A percentile compares a stretch with the other conserved stretches of the same genome.
Conservation (phyloP, 1,140 invertebrate genomes). For the Drosophila tsacasi region DNA sequence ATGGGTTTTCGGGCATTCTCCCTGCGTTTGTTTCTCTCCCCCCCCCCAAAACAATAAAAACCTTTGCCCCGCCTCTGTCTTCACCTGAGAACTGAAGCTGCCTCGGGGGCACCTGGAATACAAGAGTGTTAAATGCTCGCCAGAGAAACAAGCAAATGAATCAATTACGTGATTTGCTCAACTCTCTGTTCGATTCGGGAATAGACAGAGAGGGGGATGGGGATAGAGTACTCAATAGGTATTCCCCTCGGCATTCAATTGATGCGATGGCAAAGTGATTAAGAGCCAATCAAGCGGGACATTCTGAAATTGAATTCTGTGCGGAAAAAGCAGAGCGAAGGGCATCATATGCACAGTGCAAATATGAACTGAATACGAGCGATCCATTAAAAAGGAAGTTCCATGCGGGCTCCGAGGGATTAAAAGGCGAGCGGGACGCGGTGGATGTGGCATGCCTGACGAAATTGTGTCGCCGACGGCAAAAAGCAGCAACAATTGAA, state of each 20-base stretch:
- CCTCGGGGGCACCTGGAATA: constrained; percentile 13
- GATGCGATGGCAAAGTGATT: constrained; percentile 40
- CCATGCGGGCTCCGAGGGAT: constrained; percentile 51
- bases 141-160: constrained; percentile 50
- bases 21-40: constrained; percentile 11
- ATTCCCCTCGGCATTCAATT: constrained; percentile 34
- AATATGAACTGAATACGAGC: constrained; percentile 49
- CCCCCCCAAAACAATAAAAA: constrained; percentile 9
- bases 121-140: constrained; percentile 42
- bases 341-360: constrained; percentile 23
- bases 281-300: constrained; percentile 43
- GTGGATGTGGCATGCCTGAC: constrained; percentile 25
- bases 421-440: constrained; percentile 3
- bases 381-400: constrained; percentile 71
- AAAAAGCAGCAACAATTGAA: constrained; percentile 64
- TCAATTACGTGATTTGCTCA: constrained; percentile 67
- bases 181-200: constrained; percentile 14
- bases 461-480: constrained; percentile 63
- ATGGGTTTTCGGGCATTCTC: constrained; percentile 47
- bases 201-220: background rate
- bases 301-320: constrained; percentile 31
- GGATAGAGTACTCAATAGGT: constrained; percentile 8
- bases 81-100: constrained; percentile 28
- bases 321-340: constrained; percentile 18
- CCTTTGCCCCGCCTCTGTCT: constrained; percentile 15